Percentiles rank a stretch among this genome's conserved stretches.
phyloP scores from a whole-genome alignment of 2,113 vertebrate species.

The Pyxicephalus adspersus region DNA sequence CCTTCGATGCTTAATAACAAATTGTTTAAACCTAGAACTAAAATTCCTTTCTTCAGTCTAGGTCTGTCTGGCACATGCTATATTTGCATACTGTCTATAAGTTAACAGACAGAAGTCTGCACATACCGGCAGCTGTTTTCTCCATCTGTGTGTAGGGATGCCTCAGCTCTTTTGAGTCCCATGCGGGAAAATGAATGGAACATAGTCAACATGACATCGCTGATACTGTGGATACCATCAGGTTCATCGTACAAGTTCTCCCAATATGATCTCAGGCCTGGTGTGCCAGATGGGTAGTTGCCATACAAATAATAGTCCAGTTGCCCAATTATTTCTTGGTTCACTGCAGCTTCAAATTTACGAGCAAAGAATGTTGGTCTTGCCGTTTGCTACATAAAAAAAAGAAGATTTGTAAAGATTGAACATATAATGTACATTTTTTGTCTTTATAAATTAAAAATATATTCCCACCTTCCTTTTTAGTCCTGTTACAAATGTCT shows the following conservation, averaged over 20 bases:
- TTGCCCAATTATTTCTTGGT: slow-evolving; percentile 95
- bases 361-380: slow-evolving; percentile 96
- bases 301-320: slow-evolving; percentile 92
- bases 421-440: neutral
- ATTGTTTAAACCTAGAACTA: too few species aligned
- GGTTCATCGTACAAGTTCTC: slow-evolving; percentile 91
- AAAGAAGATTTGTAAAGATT: neutral
- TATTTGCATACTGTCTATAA: neutral
- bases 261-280: slow-evolving; percentile 89
- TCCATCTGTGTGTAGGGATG: slow-evolving; percentile 75
- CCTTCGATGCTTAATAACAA: too few species aligned
- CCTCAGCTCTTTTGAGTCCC: slow-evolving; percentile 81
- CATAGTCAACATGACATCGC: slow-evolving; percentile 85
- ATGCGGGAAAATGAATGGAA: slow-evolving; percentile 87
- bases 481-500: too few species aligned
- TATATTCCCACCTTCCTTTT: too few species aligned
- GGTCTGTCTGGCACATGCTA: neutral
- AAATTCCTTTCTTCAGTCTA: too few species aligned
- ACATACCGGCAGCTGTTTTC: slow-evolving; percentile 89
- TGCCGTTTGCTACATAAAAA: slow-evolving; percentile 84
- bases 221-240: slow-evolving; percentile 82
- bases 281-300: slow-evolving; percentile 80
- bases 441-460: too few species aligned
- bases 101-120: neutral
- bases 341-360: slow-evolving; percentile 96